Evolutionary conservation across 2,797 vertebrate species (phyloP).

Genomic region (Anabas testudineus): DNA sequence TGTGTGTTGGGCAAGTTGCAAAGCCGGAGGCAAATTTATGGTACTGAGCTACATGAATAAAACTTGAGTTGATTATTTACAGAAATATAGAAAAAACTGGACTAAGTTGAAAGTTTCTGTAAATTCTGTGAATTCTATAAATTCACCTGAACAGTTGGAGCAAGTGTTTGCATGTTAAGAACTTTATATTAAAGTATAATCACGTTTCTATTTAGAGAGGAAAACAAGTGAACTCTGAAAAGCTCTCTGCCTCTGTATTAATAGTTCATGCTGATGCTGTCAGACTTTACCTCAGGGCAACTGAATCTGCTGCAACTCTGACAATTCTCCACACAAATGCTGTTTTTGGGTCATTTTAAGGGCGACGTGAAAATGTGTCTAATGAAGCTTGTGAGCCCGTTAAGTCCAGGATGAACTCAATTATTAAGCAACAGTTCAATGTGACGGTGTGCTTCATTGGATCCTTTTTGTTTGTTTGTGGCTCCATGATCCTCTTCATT

Average conservation of each 20-base stretch:
- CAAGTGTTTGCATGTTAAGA: too few species aligned
- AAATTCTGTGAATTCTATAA: too few species aligned
- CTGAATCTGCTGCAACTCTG: constrained; percentile 11
- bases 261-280: background rate
- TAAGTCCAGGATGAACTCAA: constrained; percentile 40
- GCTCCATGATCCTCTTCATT: background rate
- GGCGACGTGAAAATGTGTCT: constrained; percentile 42
- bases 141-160: too few species aligned
- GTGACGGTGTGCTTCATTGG: constrained; percentile 30
- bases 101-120: too few species aligned
- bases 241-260: background rate
- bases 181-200: too few species aligned
- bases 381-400: constrained; percentile 51
- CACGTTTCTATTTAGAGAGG: too few species aligned
- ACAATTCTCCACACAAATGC: constrained; percentile 1
- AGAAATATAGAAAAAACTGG: too few species aligned
- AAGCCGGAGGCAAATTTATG: too few species aligned
- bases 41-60: too few species aligned
- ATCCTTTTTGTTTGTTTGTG: constrained; percentile 10
- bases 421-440: constrained; percentile 26
- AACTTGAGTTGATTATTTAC: too few species aligned
- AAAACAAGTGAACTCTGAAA: too few species aligned
- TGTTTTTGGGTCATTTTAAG: constrained; percentile 45
- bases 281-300: background rate
- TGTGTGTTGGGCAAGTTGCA: background rate